Conservation (phyloP, 1,140 invertebrate species). For the Scaptomyza graminum region DNA sequence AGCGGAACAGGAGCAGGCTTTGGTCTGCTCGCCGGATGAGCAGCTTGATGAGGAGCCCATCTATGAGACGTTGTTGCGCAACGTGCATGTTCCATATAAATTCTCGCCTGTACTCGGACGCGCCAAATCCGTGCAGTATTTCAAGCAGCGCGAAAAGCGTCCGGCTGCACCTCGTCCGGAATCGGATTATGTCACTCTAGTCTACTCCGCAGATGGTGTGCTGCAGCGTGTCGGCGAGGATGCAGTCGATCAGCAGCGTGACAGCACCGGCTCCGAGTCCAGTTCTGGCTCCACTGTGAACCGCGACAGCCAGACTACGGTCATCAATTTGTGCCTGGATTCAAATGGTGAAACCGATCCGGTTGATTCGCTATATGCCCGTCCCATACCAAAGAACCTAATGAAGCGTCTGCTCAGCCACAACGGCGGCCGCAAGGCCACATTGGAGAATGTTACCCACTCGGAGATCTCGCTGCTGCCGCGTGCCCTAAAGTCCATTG, state of each 20-base stretch:
- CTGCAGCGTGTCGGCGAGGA: conserved; percentile 72
- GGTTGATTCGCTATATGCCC: conserved; percentile 28
- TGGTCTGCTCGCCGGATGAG: conserved; percentile 11
- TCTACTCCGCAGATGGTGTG: conserved; percentile 71
- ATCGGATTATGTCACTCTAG: conserved; percentile 83
- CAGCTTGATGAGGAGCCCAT: conserved; percentile 65
- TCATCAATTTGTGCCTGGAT: conserved; percentile 67
- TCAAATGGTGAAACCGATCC: conserved; percentile 26
- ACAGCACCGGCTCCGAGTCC: conserved; percentile 63
- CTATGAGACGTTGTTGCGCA: conserved; percentile 78
- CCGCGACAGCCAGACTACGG: conserved; percentile 71
- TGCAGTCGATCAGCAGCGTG: conserved; percentile 46
- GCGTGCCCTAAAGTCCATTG: conserved; percentile 68
- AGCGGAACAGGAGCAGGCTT: conserved; percentile 37
- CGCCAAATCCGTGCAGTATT: conserved; percentile 69
- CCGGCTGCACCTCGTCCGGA: conserved; percentile 57
- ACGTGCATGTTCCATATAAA: conserved; percentile 83
- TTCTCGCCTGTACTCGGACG: conserved; percentile 76
- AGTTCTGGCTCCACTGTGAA: conserved; percentile 64
- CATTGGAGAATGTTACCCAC: conserved; percentile 52
- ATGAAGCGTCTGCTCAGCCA: conserved; percentile 60
- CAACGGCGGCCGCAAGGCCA: conserved; percentile 6
- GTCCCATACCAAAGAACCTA: conserved; percentile 70
- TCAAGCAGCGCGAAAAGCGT: conserved; percentile 58
- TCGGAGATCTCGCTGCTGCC: conserved; percentile 75